Evolutionary conservation across 2,113 vertebrate genomes (phyloP), one percentile per base, ranked within the genome.

Genomic region (Microtus richardsoni): DNA sequence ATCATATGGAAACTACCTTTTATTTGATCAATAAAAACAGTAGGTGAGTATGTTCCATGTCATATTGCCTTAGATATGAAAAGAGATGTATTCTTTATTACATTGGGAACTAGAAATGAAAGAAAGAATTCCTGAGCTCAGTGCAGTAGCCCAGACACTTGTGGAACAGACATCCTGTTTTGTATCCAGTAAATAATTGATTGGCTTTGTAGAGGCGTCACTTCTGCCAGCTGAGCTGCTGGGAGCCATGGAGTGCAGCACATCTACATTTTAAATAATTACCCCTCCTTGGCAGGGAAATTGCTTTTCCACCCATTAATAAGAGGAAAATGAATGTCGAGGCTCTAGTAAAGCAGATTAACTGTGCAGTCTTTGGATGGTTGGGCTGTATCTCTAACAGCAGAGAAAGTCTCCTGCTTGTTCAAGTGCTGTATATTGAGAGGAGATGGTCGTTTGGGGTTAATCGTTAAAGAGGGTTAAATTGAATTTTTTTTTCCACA

Each of bases 241-340:
- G 97, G 97, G 97, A 98, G 95, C 97, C 98, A 98, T 98, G 98
- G 98, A 98, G 93, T 97, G 93, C 95, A 96, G 90, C 98, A 98
- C 98, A 97, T 98, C 95, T 97, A 98, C 98, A 98, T 99, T 98
- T 98, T 98, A 98, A 99, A 98, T 99, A 98, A 99, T 98, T 97
- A 98, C 87, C 92, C 97, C 97, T 98, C 96, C 97, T 98, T 98
- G 97, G 98, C 98, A 96, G 94, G 91, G 94, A 98, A 98, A 98
- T 95, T 96, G 98, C 95, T 98, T 99, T 99, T 99, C 98, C 98
- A 98, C 98, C 98, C 99, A 98, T 99, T 99, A 99, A 99, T 99
- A 99, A 99, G 73, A 96, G 97, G 98, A 98, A 98, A 98, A 98
- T 99, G 98, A 98, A 98, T 98, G 98, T 99, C 98, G 97, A 98